Base-by-base conservation (phyloP, 2,113 vertebrate species). In the Nyctereutes procyonoides region DNA sequence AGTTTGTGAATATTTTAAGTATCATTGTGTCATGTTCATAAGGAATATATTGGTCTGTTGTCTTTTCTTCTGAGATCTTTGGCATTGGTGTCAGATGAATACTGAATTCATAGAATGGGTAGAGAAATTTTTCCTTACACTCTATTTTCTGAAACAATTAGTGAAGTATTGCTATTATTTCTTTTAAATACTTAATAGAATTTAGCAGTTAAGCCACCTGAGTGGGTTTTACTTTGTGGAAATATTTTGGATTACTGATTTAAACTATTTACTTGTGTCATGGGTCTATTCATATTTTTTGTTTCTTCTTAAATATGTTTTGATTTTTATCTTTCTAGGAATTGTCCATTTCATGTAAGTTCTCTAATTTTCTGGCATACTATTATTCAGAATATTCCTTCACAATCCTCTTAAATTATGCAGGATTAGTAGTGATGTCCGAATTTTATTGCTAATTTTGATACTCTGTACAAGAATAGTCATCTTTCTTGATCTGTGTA, bases 1-100 rank as follows among this genome's bases (percentile, higher is more conserved):
- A 22, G 22, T 38, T 79, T 90, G 53, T 14, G 69, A 85, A 77
- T 69, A 84, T 90, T 90, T 85, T 84, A 93, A 85, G 91, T 77
- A 73, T 14, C 38, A 3, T 30, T 86, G 26, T 86, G 13, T 55
- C 17, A 55, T 56, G 4, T 69, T 76, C 32, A 51, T 79, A 17
- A 16, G 17, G 6, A 32, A 58, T 69, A 60, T 69, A 53, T 79
- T 79, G 30, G 35, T 56, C 3, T 80, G 20, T 95, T 71, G 24
- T 87, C 56, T 80, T 65, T 86, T 80, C n/a, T 87, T 62, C 19
- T 56, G 76, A 88, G 55, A n/a, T 43, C 26, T 65, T 83, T 74
- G 22, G 24, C 8, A 87, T 95, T 87, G 73, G 19, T 63, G 16
- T 74, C n/a, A 55, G 22, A 51, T 16, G 38, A 88, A 63, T n/a